phyloP scores from a whole-genome alignment of 1,140 invertebrate genomes.

The Sycophila sp. region DNA sequence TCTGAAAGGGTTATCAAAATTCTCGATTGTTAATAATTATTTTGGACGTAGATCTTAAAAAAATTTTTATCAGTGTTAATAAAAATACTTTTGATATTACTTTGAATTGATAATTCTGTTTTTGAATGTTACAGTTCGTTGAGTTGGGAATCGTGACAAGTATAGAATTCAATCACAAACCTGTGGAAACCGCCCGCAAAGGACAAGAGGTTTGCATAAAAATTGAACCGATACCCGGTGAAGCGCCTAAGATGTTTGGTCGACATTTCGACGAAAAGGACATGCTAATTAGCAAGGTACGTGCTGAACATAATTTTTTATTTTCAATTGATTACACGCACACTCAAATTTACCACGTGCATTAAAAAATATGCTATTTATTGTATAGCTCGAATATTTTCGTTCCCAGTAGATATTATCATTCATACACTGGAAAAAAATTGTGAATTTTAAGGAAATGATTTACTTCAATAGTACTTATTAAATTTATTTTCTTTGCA shows the following conservation, averaged over 20 bases:
- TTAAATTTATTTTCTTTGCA: no score
- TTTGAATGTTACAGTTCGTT: constrained; percentile 83
- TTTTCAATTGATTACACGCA: constrained; percentile 9
- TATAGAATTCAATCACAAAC: constrained; percentile 90
- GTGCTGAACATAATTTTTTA: constrained; percentile 43
- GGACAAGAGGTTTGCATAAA: constrained; percentile 99
- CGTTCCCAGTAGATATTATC: no score
- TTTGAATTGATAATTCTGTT: no score
- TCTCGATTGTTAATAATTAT: no score
- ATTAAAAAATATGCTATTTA: background rate
- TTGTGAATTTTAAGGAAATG: background rate
- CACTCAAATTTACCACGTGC: constrained; percentile 4
- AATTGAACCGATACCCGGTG: constrained; percentile 95
- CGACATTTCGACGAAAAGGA: constrained; percentile 98
- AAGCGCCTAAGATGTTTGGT: constrained; percentile 98
- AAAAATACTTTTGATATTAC: no score
- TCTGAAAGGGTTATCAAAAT: no score
- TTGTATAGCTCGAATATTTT: background rate
- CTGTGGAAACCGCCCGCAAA: constrained; percentile 91
- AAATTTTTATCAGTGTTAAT: no score
- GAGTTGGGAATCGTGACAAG: constrained; percentile 95
- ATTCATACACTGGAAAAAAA: background rate
- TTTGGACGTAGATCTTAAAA: no score
- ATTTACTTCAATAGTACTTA: no score
- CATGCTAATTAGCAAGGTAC: constrained; percentile 94